Percentiles rank a stretch among this genome's conserved stretches.
These are phyloP conservation scores for Aporrectodea caliginosa DNA, from an alignment of 1,140 invertebrate genomes.

Conservation along the genomic window DNA sequence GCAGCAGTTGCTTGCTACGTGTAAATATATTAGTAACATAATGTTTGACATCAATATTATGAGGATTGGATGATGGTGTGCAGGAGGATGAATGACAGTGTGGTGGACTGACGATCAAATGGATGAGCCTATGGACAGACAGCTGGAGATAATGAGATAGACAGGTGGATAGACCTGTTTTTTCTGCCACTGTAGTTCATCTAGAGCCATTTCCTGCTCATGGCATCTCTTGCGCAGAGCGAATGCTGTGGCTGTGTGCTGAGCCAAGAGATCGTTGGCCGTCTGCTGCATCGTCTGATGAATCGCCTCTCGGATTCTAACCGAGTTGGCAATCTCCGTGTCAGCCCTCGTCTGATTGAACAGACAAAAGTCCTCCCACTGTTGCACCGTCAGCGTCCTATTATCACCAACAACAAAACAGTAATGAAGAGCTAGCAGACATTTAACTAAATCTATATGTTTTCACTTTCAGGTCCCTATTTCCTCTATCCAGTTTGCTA, in stretches of 20 bases:
- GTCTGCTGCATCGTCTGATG: conserved; percentile 69
- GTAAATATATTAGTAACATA: conserved; percentile 1
- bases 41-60: too few species aligned
- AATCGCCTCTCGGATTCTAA: conserved; percentile 69
- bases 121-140: too few species aligned
- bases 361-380: conserved; percentile 75
- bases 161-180: too few species aligned
- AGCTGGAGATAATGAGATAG: too few species aligned
- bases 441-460: too few species aligned
- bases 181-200: conserved; percentile 82
- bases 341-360: conserved; percentile 70
- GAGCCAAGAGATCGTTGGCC: conserved; percentile 70
- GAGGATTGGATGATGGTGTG: too few species aligned
- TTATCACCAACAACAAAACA: neutral
- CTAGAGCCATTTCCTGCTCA: conserved; percentile 73
- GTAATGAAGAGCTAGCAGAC: neutral
- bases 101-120: too few species aligned
- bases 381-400: conserved; percentile 65
- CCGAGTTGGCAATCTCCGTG: conserved; percentile 70
- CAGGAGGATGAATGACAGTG: too few species aligned
- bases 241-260: conserved; percentile 79
- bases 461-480: too few species aligned
- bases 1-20: too few species aligned
- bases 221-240: conserved; percentile 71
- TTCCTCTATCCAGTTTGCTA: too few species aligned